Percentiles rank a stretch among this genome's conserved stretches.
Evolutionary conservation across 2,113 vertebrate genomes (phyloP).

Genomic region (Podarcis muralis): DNA sequence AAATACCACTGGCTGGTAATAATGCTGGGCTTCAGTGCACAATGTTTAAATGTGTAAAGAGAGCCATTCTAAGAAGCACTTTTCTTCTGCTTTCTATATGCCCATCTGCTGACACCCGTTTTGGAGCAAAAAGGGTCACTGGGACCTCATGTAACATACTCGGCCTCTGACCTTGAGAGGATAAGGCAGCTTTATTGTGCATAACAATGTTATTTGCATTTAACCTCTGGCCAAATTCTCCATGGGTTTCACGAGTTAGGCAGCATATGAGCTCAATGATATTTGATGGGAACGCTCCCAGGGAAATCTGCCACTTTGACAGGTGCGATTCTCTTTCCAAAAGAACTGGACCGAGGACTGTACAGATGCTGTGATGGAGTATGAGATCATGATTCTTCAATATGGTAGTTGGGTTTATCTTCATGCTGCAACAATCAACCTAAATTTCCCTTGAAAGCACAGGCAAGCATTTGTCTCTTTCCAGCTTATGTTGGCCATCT

Average conservation of each 20-base stretch:
- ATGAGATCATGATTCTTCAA: background rate
- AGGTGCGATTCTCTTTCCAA: background rate
- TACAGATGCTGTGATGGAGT: background rate
- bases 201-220: background rate
- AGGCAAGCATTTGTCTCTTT: background rate
- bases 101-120: constrained; percentile 42
- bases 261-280: rapidly evolving
- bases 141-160: background rate
- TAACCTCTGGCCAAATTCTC: background rate
- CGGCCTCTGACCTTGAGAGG: constrained; percentile 44
- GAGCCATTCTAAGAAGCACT: background rate
- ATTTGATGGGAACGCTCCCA: background rate
- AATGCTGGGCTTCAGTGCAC: constrained; percentile 22
- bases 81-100: background rate
- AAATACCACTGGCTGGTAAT: constrained; percentile 59
- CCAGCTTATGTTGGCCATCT: background rate
- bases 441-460: background rate
- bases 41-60: constrained; percentile 30
- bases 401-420: background rate
- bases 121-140: background rate
- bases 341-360: background rate
- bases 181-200: background rate
- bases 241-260: rapidly evolving
- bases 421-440: background rate
- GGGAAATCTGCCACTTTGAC: background rate